phyloP scores from a whole-genome alignment of 2,113 vertebrate genomes.

The Daubentonia madagascariensis region DNA sequence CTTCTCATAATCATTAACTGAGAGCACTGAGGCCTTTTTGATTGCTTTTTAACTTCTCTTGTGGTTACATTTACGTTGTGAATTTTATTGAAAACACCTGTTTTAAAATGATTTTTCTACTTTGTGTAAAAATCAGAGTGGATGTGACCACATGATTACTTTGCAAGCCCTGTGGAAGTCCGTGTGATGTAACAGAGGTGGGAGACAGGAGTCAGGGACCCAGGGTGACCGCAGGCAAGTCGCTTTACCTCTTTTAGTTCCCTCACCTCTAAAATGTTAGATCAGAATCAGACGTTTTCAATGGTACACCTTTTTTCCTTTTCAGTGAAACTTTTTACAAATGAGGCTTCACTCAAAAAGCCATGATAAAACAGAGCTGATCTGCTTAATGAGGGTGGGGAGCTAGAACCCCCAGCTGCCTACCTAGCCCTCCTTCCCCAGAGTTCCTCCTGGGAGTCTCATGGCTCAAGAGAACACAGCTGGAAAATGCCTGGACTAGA shows the following conservation, averaged over 20 bases:
- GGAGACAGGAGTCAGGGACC: not conserved
- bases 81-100: not conserved
- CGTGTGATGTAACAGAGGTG: not conserved
- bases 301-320: not conserved
- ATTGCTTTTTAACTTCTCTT: not conserved
- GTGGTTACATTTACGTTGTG: not conserved
- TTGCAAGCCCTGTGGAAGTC: not conserved
- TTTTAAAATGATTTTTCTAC: not conserved
- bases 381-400: not conserved
- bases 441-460: not conserved
- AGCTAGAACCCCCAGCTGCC: not conserved
- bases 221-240: not conserved
- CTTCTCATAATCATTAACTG: not conserved
- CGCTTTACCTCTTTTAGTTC: not conserved
- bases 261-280: not conserved
- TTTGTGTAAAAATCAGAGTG: not conserved
- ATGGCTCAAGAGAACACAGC: not conserved
- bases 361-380: not conserved
- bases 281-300: not conserved
- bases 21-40: not conserved
- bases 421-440: not conserved
- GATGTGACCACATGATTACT: not conserved
- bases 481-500: not conserved
- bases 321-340: not conserved
- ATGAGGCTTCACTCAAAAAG: not conserved